Conservation (phyloP, 2,113 vertebrate genomes). For the Saguinus midas region DNA sequence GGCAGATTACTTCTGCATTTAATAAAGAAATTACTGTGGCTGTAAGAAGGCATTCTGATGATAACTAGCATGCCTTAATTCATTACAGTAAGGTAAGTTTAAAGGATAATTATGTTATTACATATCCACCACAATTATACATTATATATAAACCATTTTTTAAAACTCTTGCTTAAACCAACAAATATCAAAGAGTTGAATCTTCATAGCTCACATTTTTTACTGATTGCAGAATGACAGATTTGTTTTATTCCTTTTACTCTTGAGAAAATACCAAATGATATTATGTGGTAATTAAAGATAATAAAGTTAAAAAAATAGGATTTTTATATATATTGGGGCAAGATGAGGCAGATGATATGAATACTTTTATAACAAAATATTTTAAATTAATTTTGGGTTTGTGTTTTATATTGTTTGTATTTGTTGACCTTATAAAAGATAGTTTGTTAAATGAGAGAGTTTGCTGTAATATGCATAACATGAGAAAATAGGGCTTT, state of each 20-base stretch:
- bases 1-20: not conserved
- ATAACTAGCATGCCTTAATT: not conserved
- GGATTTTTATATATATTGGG: constrained; percentile 8
- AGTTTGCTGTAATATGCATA: constrained; percentile 43
- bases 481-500: constrained; percentile 58
- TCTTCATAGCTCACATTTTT: not conserved
- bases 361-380: not conserved
- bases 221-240: not conserved
- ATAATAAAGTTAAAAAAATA: constrained; percentile 20
- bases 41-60: not conserved
- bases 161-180: not conserved
- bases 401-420: not conserved
- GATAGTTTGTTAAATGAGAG: constrained; percentile 57
- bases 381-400: constrained; percentile 28
- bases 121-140: not conserved
- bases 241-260: constrained; percentile 30
- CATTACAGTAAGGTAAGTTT: not conserved
- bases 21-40: not conserved
- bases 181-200: not conserved
- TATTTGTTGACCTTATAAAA: constrained; percentile 13
- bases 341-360: not conserved
- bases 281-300: not conserved
- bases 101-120: not conserved
- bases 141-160: not conserved
- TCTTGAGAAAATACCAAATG: constrained; percentile 10